Base-by-base conservation (phyloP, 2,888 invertebrate genomes). In the Lathronympha strigana region DNA sequence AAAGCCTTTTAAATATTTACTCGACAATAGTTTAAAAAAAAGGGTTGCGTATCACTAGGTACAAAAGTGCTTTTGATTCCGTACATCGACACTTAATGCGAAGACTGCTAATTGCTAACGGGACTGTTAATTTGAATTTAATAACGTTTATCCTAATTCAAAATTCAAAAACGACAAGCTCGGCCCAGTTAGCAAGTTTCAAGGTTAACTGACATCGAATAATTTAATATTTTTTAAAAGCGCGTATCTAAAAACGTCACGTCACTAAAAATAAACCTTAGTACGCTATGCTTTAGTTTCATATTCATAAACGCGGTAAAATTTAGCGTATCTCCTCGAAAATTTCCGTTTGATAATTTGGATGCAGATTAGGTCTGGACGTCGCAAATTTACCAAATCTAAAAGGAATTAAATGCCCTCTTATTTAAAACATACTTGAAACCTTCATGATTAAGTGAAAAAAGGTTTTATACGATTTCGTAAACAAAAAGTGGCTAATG, bases 401-500 rank as follows among this genome's bases (percentile, higher is more conserved):
- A 61, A 60, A 66, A 21, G 40, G 3, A n/a, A 28, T 1, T 54
- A 31, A 19, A n/a, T 17, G 28, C 8, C 21, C 5, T n/a, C 23
- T 9, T 31, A 38, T 11, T 38, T 28, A 13, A 2, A 5, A 21
- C 38, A 13, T 19, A 15, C 28, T 47, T 49, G 23, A 15, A 21
- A 15, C 49, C 28, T 47, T 49, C 47, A 21, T 1, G 8, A 1
- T 21, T 5, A 6, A 23, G 54, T 50, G 36, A 38, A 15, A 55
- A 54, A 50, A 55, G 49, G 38, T 28, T 61, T 40, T 62, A 78
- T 74, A 73, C 74, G 75, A 77, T 77, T 79, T 76, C 76, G 82
- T 81, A 86, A 87, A 87, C 85, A 88, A 90, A 88, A 88, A 87
- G 84, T 85, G 83, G 82, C 83, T 85, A 87, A 87, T 87, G 83